These are phyloP conservation scores for Metopia argyrocephala DNA, from an alignment of 2,888 invertebrate species.

Conservation along the genomic window DNA sequence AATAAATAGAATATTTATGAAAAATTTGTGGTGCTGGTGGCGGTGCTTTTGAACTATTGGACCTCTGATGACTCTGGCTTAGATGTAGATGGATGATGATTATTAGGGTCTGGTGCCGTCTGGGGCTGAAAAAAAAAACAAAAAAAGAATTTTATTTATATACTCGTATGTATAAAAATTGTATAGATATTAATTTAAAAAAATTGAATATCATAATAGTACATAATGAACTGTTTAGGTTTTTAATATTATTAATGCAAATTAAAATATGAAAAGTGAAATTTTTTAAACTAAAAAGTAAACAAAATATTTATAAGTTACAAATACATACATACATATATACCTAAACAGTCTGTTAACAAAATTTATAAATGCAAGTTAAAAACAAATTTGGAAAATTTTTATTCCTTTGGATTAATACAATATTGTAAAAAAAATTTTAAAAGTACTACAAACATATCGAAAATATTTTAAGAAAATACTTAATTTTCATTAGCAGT, in stretches of 20 bases:
- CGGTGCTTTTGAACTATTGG: constrained; percentile 81
- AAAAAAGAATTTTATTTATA: not conserved
- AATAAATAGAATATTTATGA: constrained; percentile 42
- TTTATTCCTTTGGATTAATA: not conserved
- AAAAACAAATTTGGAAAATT: constrained; percentile 40
- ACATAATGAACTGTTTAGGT: constrained; percentile 28
- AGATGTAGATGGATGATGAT: constrained; percentile 84
- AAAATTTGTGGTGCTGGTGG: constrained; percentile 53
- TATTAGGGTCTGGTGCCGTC: constrained; percentile 90
- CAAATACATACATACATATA: constrained; percentile 15
- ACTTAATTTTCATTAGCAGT: not conserved
- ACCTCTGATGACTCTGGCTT: constrained; percentile 90
- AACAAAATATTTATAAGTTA: constrained; percentile 34
- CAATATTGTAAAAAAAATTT: not conserved
- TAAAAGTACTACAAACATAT: constrained; percentile 8
- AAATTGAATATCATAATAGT: not conserved
- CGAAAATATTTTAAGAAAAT: constrained; percentile 1
- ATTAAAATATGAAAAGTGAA: constrained; percentile 61
- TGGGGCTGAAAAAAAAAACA: constrained; percentile 82
- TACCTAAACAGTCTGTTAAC: not conserved
- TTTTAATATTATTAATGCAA: constrained; percentile 33
- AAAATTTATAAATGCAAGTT: not conserved
- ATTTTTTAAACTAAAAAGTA: constrained; percentile 52
- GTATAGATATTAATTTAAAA: constrained; percentile 11
- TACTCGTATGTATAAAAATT: not conserved